Evolutionary conservation across 1,140 invertebrate species (phyloP), one percentile per base, ranked within the genome.

Genomic region (Ceratina calcarata): DNA sequence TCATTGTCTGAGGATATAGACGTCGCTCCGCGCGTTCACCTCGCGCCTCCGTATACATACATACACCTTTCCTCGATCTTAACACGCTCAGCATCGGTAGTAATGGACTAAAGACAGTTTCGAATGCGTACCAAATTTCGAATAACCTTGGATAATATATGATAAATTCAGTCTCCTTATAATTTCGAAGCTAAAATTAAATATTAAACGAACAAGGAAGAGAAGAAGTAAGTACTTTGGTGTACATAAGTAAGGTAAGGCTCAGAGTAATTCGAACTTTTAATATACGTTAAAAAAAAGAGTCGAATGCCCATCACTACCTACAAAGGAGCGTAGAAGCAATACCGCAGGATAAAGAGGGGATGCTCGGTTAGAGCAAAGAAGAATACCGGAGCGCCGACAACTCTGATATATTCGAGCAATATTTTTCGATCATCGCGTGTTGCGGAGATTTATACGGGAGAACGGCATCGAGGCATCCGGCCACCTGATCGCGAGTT

Each of bases 361-460:
- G n/a, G n/a, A n/a, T n/a, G n/a, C n/a, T n/a, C n/a, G 51, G 24
- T 49, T 60, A 62, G 45, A 49, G 18, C 58, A n/a, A 69, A 57
- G 71, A 70, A 58, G 73, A 70, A 57, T 78, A 73, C 57, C 45
- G 82, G 88, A 89, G 87, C 89, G 92, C 86, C 90, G 91, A 92
- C 92, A 87, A 85, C 77, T 86, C 89, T 93, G 92, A 93, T 93
- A 93, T 93, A 93, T 93, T 92, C 90, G 91, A 88, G 91, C 90
- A 93, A 93, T 93, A 93, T 93, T 93, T 93, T 92, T 93, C 92
- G 92, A 93, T 93, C 92, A 93, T 93, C 92, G 90, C 92, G 91
- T 92, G 91, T 90, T 88, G 87, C 87, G 88, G 87, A 92, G 91
- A 93, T 93, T 93, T 93, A 93, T 93, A 89, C 79, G 83, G 74